These are phyloP conservation scores for Lepeophtheirus nordmannii DNA, from an alignment of 2,888 invertebrate genomes.

Conservation along the genomic window DNA sequence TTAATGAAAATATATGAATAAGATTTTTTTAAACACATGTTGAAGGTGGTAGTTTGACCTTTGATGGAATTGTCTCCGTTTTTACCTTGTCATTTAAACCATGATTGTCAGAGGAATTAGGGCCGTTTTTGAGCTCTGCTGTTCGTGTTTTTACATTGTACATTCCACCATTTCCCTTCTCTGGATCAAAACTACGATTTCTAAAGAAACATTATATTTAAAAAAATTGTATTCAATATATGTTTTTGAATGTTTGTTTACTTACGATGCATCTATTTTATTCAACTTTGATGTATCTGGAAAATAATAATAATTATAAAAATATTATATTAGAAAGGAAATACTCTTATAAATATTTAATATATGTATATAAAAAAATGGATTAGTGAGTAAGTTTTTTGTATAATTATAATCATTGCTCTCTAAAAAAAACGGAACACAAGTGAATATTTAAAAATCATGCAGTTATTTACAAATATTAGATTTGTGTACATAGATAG, in stretches of 20 bases:
- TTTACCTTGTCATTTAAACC: not conserved
- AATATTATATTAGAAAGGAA: no score
- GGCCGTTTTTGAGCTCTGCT: not conserved
- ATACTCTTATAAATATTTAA: no score
- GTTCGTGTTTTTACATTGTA: not conserved
- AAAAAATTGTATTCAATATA: not conserved
- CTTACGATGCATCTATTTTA: not conserved
- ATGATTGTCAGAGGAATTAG: not conserved
- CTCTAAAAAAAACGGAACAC: no score
- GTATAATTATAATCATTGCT: no score
- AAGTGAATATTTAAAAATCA: no score
- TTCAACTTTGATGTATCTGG: not conserved
- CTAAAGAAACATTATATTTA: not conserved
- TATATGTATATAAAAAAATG: no score
- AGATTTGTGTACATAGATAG: no score
- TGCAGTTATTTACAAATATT: no score
- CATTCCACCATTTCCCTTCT: not conserved
- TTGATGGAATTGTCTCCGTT: not conserved
- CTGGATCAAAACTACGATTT: conserved; percentile 1
- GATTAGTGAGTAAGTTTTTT: no score
- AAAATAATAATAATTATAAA: not conserved
- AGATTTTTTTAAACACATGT: conserved; percentile 14
- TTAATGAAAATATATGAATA: not conserved
- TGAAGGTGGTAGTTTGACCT: conserved; percentile 7
- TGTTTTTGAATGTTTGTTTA: no score